Evolutionary conservation across 2,797 vertebrate genomes (phyloP).

Genomic region (Hoplostethus atlanticus): DNA sequence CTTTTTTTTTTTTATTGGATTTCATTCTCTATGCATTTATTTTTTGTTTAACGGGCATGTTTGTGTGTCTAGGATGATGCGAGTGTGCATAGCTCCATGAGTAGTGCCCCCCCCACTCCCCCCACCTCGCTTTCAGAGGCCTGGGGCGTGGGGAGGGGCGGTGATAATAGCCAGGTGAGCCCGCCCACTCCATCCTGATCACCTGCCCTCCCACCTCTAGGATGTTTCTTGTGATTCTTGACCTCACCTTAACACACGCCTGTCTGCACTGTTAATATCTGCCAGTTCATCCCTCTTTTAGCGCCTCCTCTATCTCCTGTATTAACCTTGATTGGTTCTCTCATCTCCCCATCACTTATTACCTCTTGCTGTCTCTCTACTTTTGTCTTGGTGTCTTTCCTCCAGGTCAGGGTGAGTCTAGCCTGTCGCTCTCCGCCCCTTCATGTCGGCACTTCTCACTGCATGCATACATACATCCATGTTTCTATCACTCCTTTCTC

Average conservation of each 20-base stretch:
- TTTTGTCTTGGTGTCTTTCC: neutral
- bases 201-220: conserved; percentile 12
- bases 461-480: neutral
- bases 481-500: neutral
- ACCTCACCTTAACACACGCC: neutral
- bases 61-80: conserved; percentile 65
- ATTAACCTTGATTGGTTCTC: neutral
- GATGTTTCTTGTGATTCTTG: neutral
- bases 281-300: neutral
- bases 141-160: conserved; percentile 48
- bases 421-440: neutral
- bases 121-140: conserved; percentile 56
- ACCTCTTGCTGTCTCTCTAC: conserved; percentile 7
- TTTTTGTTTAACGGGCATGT: conserved; percentile 42
- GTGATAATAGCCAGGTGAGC: conserved; percentile 71
- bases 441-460: neutral
- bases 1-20: neutral
- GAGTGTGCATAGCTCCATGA: conserved; percentile 65
- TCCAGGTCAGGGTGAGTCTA: neutral
- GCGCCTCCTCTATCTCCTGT: conserved; percentile 2
- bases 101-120: conserved; percentile 56
- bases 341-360: neutral
- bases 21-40: neutral
- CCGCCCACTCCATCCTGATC: conserved; percentile 28
- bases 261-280: neutral